Conservation (phyloP, 30 jellyfish, hydroid and myxozoan species). For the Catostylus mosaicus region DNA sequence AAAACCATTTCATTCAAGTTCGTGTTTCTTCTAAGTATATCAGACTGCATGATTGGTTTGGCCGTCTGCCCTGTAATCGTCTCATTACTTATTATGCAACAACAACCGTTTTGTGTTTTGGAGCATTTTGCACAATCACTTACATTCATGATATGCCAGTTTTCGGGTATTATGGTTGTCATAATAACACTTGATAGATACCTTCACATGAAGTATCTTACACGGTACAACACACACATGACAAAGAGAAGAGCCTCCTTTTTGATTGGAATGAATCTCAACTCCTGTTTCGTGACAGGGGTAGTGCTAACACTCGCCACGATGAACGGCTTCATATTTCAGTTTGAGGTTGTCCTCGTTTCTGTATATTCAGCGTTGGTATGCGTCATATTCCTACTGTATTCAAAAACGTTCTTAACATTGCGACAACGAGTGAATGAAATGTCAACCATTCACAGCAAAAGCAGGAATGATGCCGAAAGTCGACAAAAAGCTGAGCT, state of each 20-base stretch:
- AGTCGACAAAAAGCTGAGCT: constrained; percentile 33
- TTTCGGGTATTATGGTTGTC: constrained; percentile 55
- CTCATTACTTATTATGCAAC: constrained; percentile 22
- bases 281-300: constrained; percentile 48
- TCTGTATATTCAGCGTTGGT: constrained; percentile 27
- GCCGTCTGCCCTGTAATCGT: constrained; percentile 35
- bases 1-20: constrained; percentile 16
- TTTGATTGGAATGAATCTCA: constrained; percentile 18
- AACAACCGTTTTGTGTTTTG: constrained; percentile 31
- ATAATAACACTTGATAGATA: constrained; percentile 51
- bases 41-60: constrained; percentile 48
- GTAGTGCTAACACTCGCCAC: constrained; percentile 26
- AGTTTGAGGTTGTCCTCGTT: constrained; percentile 41
- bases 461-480: background rate
- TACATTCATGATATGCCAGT: constrained; percentile 47
- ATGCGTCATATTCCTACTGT: constrained; percentile 31
- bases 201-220: constrained; percentile 57
- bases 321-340: constrained; percentile 38
- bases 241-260: constrained; percentile 24
- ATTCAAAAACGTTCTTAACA: constrained; percentile 24
- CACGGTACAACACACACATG: constrained; percentile 40
- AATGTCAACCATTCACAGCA: constrained; percentile 6
- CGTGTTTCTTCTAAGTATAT: constrained; percentile 21
- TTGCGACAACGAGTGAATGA: constrained; percentile 20
- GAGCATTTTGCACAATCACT: constrained; percentile 41